Base-by-base conservation (phyloP, 1,140 invertebrate species). In the Euura lappo region DNA sequence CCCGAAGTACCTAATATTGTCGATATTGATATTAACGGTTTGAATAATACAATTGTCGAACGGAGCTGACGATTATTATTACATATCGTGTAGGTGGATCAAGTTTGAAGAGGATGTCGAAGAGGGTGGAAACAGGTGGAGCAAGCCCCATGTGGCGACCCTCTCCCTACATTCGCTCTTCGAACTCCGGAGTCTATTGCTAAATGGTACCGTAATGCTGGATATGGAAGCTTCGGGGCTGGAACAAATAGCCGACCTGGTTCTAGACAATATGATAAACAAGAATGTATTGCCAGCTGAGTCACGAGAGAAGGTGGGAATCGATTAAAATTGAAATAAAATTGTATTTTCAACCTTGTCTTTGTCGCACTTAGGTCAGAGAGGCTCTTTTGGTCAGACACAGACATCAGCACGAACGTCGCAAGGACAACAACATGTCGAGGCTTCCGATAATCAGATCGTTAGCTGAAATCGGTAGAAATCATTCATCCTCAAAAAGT, bases 101-200 rank as follows among this genome's bases (percentile, higher is more conserved):
- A 97, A 98, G 85, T 98, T 98, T 84, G 96, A 98, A 83, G 96
- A 98, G 85, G 95, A 97, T 83, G 96, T 98, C 1, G 96, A 98
- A 86, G 96, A 97, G 87, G 95, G 96, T 44, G 96, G 96, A 68
- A 97, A 97, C 83, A 89, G 96, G 69, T 98, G 96, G 96, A 97
- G 95, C 4, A 98, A 98, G 85, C 97, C 96, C 2, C 96, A 97
- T 84, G 97, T 98, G 43, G 96, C 96, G 10, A 97, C 96, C 0
- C 88, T 98, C 44, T 97, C 96, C 2, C 88, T 98, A 42, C 96
- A 98, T 81, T 95, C 96, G 0, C 89, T 98, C 2, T 97, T 98
- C 84, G 96, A 98, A 87, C 87, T 98, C 67, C 89, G 96, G 78
- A 96, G 93, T 86, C 87, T 97, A 60, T 88, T 99, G 73, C 88